phyloP scores from a whole-genome alignment of 2,888 invertebrate species.

The Chironomus riparius region DNA sequence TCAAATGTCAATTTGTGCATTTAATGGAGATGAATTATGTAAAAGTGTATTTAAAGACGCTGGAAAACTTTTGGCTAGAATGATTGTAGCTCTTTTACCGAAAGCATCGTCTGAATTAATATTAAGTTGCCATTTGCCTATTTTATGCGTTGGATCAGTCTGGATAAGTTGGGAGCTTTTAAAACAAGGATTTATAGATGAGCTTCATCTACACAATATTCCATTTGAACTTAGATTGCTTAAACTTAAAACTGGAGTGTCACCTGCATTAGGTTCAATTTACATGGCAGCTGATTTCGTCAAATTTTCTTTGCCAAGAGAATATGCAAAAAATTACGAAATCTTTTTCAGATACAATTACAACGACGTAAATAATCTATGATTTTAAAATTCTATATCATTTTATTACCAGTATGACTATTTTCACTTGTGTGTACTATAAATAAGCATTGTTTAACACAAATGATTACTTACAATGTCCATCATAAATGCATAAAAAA shows the following conservation, averaged over 20 bases:
- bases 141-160: slow-evolving; percentile 90
- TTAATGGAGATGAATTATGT: slow-evolving; percentile 63
- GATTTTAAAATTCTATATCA: too few relatives aligned
- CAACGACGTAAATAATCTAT: too few relatives aligned
- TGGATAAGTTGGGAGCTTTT: slow-evolving; percentile 87
- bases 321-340: slow-evolving; percentile 59
- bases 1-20: slow-evolving; percentile 59
- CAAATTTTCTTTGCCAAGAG: slow-evolving; percentile 53
- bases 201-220: slow-evolving; percentile 43
- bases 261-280: slow-evolving; percentile 77
- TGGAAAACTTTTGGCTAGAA: slow-evolving; percentile 55
- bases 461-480: too few relatives aligned
- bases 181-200: slow-evolving; percentile 56
- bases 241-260: slow-evolving; percentile 51
- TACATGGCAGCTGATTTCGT: slow-evolving; percentile 70
- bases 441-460: too few relatives aligned
- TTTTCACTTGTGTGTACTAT: too few relatives aligned
- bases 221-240: slow-evolving; percentile 50
- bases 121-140: slow-evolving; percentile 45
- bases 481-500: too few relatives aligned
- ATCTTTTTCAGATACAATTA: slow-evolving; percentile 42
- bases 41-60: slow-evolving; percentile 60
- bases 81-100: slow-evolving; percentile 54
- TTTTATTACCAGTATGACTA: too few relatives aligned
- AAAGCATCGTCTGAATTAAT: slow-evolving; percentile 50